Percentiles rank a stretch among this genome's conserved stretches.
phyloP scores from a whole-genome alignment of 2,113 vertebrate species.

The Ammodytes marinus region DNA sequence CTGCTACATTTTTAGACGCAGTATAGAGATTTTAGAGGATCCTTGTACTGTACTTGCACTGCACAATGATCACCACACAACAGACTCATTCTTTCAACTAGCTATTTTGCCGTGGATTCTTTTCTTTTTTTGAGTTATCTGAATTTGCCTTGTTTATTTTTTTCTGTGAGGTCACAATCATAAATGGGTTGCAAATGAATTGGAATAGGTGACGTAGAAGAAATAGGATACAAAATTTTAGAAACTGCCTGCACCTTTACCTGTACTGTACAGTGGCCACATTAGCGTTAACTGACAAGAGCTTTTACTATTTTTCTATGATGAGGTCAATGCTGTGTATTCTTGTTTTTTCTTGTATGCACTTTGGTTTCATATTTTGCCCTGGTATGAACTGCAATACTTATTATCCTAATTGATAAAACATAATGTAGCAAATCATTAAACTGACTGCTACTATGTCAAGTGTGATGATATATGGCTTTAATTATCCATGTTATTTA shows the following conservation, averaged over 20 bases:
- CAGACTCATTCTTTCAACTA: constrained; percentile 14
- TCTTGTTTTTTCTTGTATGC: constrained; percentile 56
- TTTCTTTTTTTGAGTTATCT: constrained; percentile 3
- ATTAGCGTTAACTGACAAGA: constrained; percentile 53
- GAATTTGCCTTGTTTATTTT: constrained; percentile 18
- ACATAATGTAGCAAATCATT: constrained; percentile 82
- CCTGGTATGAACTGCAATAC: constrained; percentile 80
- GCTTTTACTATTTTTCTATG: constrained; percentile 76
- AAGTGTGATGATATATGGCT: constrained; percentile 76
- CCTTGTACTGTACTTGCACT: constrained; percentile 52
- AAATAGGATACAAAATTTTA: constrained; percentile 21
- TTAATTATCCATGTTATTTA: constrained; percentile 53
- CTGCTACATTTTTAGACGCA: constrained; percentile 51
- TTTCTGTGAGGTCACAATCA: constrained; percentile 20
- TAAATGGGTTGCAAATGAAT: constrained; percentile 18
- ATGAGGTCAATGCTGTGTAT: constrained; percentile 62
- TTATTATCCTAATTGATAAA: constrained; percentile 71
- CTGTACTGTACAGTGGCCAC: constrained; percentile 60
- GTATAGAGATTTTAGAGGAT: constrained; percentile 41
- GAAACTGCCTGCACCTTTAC: constrained; percentile 30
- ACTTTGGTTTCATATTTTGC: constrained; percentile 40
- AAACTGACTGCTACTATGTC: constrained; percentile 77
- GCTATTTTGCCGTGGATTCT: constrained; percentile 46
- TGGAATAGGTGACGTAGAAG: constrained; percentile 15
- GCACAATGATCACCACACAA: constrained; percentile 25